A percentile compares a stretch with the other conserved stretches of the same genome.
These are phyloP conservation scores for Saccostrea cuccullata DNA, from an alignment of 1,140 invertebrate genomes.

Conservation along the genomic window DNA sequence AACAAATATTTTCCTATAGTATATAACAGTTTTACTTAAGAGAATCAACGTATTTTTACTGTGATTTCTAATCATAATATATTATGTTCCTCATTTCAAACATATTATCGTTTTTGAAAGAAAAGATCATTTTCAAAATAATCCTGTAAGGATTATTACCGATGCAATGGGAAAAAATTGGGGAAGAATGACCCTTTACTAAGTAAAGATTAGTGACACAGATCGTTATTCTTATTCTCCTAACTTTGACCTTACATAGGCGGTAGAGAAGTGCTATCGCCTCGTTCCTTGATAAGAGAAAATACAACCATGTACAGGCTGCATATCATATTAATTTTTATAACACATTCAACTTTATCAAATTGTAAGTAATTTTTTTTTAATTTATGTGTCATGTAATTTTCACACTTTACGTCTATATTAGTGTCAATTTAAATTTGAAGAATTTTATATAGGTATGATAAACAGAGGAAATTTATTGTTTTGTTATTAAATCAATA, in stretches of 20 bases:
- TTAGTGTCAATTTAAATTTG: too few species aligned
- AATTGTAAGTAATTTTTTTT: neutral
- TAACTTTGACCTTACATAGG: neutral
- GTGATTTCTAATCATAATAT: too few species aligned
- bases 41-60: too few species aligned
- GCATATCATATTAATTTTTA: neutral
- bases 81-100: too few species aligned
- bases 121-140: neutral
- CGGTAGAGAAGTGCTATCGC: neutral
- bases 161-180: neutral
- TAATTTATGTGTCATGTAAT: too few species aligned
- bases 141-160: neutral
- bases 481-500: too few species aligned
- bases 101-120: too few species aligned
- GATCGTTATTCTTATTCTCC: neutral
- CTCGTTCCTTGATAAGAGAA: neutral
- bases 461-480: too few species aligned
- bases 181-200: neutral
- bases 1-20: too few species aligned
- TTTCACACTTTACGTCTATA: too few species aligned
- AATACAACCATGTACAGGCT: neutral
- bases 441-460: too few species aligned
- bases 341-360: neutral
- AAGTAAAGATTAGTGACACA: neutral
- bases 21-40: too few species aligned